These are phyloP conservation scores for Muscicapa striata DNA, from an alignment of 2,797 vertebrate genomes.

Conservation along the genomic window DNA sequence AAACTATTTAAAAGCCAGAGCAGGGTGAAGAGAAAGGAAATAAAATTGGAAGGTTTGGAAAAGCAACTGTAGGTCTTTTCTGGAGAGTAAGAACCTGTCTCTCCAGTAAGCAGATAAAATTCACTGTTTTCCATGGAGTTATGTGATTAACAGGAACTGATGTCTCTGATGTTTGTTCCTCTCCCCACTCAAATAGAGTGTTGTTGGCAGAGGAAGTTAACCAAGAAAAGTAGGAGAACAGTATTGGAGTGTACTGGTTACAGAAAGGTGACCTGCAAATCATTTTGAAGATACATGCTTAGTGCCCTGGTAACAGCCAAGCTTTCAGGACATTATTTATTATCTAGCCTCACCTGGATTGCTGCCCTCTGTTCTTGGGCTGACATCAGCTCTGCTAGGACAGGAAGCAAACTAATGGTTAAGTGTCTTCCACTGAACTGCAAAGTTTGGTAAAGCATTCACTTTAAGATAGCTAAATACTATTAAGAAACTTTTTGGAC, in stretches of 20 bases:
- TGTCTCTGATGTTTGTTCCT: background rate
- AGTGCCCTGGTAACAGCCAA: background rate
- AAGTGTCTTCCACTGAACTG: background rate
- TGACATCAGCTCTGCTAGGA: background rate
- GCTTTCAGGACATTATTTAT: background rate
- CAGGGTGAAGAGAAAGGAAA: rapidly evolving
- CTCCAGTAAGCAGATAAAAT: background rate
- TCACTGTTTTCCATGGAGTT: background rate
- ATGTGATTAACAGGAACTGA: rapidly evolving
- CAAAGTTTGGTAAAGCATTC: background rate
- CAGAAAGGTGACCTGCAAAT: conserved; percentile 25
- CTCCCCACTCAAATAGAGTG: background rate
- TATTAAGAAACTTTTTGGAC: background rate
- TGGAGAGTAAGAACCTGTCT: background rate
- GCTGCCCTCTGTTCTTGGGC: background rate
- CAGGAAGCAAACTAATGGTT: background rate
- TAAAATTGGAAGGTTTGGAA: background rate
- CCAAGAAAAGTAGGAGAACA: background rate
- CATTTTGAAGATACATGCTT: background rate
- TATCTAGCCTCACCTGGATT: background rate
- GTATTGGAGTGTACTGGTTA: background rate
- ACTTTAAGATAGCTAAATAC: background rate
- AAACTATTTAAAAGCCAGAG: background rate
- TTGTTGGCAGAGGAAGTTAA: background rate
- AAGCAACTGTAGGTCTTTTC: background rate